Conservation (phyloP, 2,888 invertebrate genomes). For the Tortrix viridana region DNA sequence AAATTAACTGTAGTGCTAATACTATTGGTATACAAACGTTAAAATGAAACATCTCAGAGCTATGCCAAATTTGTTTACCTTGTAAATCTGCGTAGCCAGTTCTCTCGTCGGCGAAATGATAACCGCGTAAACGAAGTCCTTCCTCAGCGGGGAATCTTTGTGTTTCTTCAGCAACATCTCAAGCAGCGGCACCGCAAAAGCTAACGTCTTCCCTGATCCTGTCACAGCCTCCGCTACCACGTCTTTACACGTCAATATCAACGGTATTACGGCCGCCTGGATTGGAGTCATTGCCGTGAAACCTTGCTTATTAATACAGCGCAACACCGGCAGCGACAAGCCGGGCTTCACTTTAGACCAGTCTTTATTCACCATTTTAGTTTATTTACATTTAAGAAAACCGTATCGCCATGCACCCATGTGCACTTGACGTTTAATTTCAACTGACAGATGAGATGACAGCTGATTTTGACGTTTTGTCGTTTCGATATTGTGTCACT, state of each 20-base stretch:
- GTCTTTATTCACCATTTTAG: constrained; percentile 71
- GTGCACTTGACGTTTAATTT: constrained; percentile 42
- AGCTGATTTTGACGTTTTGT: constrained; percentile 43
- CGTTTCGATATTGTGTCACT: not conserved
- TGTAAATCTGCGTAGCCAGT: constrained; percentile 94
- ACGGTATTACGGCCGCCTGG: constrained; percentile 94
- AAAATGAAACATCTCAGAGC: not conserved
- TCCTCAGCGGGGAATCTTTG: constrained; percentile 86
- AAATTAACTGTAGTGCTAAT: too few species aligned
- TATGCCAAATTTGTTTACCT: constrained; percentile 62
- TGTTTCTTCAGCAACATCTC: constrained; percentile 90
- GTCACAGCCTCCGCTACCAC: constrained; percentile 99
- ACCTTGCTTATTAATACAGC: constrained; percentile 78
- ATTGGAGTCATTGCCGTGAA: constrained; percentile 85
- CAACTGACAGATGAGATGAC: constrained; percentile 10
- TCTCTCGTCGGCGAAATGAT: constrained; percentile 98
- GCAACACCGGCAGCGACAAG: constrained; percentile 78
- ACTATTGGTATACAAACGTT: too few species aligned
- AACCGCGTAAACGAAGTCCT: constrained; percentile 92
- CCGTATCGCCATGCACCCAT: constrained; percentile 35
- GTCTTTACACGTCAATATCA: constrained; percentile 95
- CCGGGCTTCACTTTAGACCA: constrained; percentile 72
- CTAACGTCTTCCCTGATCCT: constrained; percentile 98
- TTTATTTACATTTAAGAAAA: constrained; percentile 29
- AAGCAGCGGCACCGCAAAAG: constrained; percentile 96